Evolutionary conservation across 2,888 invertebrate genomes (phyloP).

Genomic region (Gastracanthus pulcherrimus): DNA sequence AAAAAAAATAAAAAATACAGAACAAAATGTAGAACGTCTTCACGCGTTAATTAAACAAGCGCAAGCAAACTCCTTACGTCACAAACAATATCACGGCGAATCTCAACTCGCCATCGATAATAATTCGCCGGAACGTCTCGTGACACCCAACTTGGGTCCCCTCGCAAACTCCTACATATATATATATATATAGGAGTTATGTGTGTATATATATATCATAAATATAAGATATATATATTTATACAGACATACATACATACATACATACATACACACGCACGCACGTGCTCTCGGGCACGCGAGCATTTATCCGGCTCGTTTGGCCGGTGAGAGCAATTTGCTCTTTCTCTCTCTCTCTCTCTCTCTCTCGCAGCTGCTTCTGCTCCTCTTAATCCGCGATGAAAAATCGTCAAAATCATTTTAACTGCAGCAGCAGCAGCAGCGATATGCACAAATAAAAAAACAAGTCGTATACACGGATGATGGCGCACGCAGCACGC

Average conservation of each 20-base stretch:
- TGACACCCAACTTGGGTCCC: background rate
- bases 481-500: background rate
- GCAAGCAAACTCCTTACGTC: background rate
- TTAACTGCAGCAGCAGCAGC: constrained; percentile 41
- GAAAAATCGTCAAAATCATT: constrained; percentile 58
- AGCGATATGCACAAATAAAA: background rate
- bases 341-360: no score
- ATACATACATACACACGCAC: background rate
- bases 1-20: background rate
- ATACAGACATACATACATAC: no score
- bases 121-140: background rate
- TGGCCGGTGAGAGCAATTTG: constrained; percentile 1
- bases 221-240: no score
- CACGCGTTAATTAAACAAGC: background rate
- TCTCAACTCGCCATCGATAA: background rate
- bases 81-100: constrained; percentile 25
- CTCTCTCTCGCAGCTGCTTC: constrained; percentile 2
- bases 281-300: background rate
- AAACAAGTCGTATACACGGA: background rate
- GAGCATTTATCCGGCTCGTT: constrained; percentile 28
- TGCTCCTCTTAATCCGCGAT: constrained; percentile 48
- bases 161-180: no score
- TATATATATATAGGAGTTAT: no score
- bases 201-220: no score
- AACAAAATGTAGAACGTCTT: background rate